Evolutionary conservation across 2,797 vertebrate species (phyloP).

Genomic region (Rhinella marina): DNA sequence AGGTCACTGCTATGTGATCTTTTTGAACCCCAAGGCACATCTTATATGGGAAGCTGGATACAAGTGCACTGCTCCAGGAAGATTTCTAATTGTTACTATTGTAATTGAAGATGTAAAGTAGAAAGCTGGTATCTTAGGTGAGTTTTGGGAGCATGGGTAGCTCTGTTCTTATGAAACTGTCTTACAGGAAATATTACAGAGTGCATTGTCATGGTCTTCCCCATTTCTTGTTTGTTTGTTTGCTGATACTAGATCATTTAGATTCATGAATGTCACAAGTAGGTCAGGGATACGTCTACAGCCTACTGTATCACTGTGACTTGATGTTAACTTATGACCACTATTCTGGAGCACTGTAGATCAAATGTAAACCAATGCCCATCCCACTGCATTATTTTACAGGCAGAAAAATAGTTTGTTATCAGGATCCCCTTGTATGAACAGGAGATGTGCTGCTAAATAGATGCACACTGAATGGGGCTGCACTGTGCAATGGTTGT

Average conservation of each 20-base stretch:
- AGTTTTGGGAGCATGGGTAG: background rate
- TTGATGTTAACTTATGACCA: too few species aligned
- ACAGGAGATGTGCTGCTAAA: too few species aligned
- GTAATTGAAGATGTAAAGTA: conserved; percentile 57
- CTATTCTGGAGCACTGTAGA: too few species aligned
- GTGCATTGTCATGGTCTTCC: background rate
- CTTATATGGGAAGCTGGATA: conserved; percentile 50
- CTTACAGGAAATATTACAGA: background rate
- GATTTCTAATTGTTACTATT: conserved; percentile 58
- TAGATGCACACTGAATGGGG: too few species aligned
- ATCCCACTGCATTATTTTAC: too few species aligned
- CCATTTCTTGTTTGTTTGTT: background rate
- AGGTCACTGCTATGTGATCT: conserved; percentile 32
- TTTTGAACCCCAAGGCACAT: conserved; percentile 33
- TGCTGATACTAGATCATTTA: background rate
- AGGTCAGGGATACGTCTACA: background rate
- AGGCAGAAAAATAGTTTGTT: too few species aligned
- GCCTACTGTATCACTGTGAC: too few species aligned
- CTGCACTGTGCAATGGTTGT: too few species aligned
- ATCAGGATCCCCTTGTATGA: too few species aligned
- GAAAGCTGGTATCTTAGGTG: conserved; percentile 20
- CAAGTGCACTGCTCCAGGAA: conserved; percentile 33
- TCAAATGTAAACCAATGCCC: too few species aligned
- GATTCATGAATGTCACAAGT: background rate
- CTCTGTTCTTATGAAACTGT: conserved; percentile 14